Percentiles rank a stretch among this genome's conserved stretches.
These are phyloP conservation scores for Collichthys lucidus DNA, from an alignment of 2,113 vertebrate genomes.

Conservation along the genomic window DNA sequence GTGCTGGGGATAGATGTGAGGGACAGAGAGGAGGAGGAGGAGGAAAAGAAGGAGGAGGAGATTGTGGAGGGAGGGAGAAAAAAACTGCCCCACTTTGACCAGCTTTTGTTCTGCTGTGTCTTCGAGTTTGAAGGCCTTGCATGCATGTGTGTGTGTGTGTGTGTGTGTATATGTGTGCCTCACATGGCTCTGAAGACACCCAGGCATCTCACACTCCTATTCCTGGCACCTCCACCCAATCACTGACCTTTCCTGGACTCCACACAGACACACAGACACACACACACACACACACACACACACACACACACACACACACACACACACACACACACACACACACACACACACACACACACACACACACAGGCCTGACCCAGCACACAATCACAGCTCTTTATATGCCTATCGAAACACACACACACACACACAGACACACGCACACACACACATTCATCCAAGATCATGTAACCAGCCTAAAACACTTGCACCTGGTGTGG, in stretches of 20 bases:
- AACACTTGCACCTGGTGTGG: conserved; percentile 82
- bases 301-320: conserved; percentile 42
- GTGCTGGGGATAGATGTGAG: conserved; percentile 10
- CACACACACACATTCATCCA: conserved; percentile 48
- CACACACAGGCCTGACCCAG: conserved; percentile 39
- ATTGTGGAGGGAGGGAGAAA: conserved; percentile 38
- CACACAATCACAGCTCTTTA: conserved; percentile 51
- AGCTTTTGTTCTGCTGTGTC: conserved; percentile 71
- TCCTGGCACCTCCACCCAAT: conserved; percentile 83
- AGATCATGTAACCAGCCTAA: conserved; percentile 81
- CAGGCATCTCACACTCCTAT: conserved; percentile 86
- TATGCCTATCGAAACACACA: conserved; percentile 4
- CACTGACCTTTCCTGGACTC: conserved; percentile 82
- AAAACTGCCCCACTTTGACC: conserved; percentile 72
- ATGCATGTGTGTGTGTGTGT: conserved; percentile 18
- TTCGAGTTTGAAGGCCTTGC: conserved; percentile 49
- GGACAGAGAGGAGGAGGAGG: conserved; percentile 18
- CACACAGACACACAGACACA: conserved; percentile 1
- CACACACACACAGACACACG: conserved; percentile 38
- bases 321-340: conserved; percentile 45
- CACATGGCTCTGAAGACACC: conserved; percentile 73
- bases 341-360: conserved; percentile 58
- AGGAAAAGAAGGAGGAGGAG: conserved; percentile 29
- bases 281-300: conserved; percentile 58
- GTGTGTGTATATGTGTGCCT: conserved; percentile 27